Conservation (phyloP, 2,797 vertebrate genomes). For the Gephyroberyx darwinii region DNA sequence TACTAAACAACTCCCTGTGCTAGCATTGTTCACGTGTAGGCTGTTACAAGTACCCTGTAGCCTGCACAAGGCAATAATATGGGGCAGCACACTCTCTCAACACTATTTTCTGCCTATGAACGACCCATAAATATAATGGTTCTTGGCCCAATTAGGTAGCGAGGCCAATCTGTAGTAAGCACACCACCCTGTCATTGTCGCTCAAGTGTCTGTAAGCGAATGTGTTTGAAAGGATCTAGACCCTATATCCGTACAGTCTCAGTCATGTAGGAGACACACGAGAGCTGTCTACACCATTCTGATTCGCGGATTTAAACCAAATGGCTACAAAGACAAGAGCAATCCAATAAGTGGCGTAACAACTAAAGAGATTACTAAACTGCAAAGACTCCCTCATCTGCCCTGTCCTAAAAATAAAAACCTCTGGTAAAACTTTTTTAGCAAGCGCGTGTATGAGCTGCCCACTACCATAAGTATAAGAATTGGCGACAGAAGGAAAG, state of each 20-base stretch:
- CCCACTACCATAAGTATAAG: background rate
- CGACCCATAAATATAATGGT: conserved; percentile 48
- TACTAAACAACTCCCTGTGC: conserved; percentile 55
- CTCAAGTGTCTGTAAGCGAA: conserved; percentile 27
- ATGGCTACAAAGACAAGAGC: conserved; percentile 29
- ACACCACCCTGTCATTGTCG: conserved; percentile 54
- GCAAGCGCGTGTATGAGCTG: background rate
- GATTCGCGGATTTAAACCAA: conserved; percentile 64
- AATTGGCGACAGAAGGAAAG: conserved; percentile 1
- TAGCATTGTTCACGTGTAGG: conserved; percentile 48
- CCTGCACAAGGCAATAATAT: conserved; percentile 47
- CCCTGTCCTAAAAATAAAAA: conserved; percentile 16
- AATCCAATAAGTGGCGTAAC: conserved; percentile 40
- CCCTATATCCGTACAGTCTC: conserved; percentile 46
- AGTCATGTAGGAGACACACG: conserved; percentile 52
- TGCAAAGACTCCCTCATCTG: conserved; percentile 24
- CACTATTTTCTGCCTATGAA: conserved; percentile 41
- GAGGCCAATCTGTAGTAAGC: conserved; percentile 38
- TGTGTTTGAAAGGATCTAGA: conserved; percentile 33
- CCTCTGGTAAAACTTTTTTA: background rate
- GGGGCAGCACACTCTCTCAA: conserved; percentile 37
- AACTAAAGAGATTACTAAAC: conserved; percentile 47
- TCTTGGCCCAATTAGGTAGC: conserved; percentile 55
- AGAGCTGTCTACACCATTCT: conserved; percentile 64
- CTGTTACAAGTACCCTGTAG: conserved; percentile 34